Conservation (phyloP, 2,113 vertebrate species). For the Dissostichus mawsoni region DNA sequence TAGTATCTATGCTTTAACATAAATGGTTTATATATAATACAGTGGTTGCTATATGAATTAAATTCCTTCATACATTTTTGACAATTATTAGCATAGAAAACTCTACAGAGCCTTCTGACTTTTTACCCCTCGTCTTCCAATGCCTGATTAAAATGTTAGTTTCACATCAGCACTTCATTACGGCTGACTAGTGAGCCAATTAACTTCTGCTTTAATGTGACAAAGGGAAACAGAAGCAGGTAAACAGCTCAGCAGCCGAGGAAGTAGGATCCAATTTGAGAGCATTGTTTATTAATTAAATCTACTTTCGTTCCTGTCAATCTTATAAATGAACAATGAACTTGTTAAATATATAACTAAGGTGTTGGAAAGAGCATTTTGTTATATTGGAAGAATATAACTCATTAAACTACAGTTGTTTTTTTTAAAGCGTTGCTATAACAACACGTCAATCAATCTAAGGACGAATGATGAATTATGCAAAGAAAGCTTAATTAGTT, state of each 20-base stretch:
- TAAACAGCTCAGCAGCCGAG: background rate
- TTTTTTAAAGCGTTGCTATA: background rate
- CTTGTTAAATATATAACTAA: background rate
- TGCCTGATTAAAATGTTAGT: background rate
- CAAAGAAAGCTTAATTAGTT: background rate
- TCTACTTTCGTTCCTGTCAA: background rate
- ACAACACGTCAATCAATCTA: constrained; percentile 39
- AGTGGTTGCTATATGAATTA: background rate
- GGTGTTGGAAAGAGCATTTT: background rate
- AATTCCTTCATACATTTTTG: background rate
- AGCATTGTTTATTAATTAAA: background rate
- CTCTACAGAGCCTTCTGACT: background rate
- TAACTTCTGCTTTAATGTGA: background rate
- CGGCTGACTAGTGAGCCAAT: background rate
- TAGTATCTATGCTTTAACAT: background rate
- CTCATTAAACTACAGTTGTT: background rate
- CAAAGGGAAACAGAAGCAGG: background rate
- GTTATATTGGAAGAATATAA: background rate
- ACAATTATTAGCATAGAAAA: background rate
- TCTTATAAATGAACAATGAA: background rate
- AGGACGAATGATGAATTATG: background rate
- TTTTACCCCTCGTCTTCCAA: background rate
- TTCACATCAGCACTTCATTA: background rate
- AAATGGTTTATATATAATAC: background rate
- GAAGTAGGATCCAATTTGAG: background rate